Conservation (phyloP, 1,140 invertebrate genomes). For the Drosophila pseudoananassae region DNA sequence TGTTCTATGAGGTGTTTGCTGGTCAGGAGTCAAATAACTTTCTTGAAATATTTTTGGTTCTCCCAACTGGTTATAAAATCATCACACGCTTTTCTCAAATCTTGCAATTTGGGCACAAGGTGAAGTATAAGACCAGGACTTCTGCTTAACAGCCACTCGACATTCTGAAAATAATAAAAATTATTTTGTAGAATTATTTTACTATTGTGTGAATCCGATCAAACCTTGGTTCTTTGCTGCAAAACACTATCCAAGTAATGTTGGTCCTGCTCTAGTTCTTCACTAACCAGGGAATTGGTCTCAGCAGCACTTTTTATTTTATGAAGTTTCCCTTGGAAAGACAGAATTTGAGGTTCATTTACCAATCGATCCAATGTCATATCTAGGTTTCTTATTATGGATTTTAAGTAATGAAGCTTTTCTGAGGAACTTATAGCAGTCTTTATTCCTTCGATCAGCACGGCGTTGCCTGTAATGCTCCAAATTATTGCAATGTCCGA, state of each 20-base stretch:
- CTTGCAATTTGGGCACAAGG: not conserved
- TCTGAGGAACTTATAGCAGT: too few relatives aligned
- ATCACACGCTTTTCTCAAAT: not conserved
- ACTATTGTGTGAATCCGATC: not conserved
- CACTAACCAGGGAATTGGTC: not conserved
- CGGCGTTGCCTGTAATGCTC: not conserved
- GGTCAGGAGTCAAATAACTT: too few relatives aligned
- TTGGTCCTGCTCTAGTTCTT: not conserved
- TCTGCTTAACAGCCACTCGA: not conserved
- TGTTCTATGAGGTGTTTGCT: too few relatives aligned
- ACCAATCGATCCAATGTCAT: not conserved
- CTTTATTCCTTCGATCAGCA: too few relatives aligned
- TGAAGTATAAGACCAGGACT: not conserved
- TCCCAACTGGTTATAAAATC: not conserved
- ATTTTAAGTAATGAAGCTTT: too few relatives aligned
- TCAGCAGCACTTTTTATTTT: not conserved
- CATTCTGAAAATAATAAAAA: not conserved
- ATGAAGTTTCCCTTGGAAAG: not conserved
- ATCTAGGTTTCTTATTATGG: too few relatives aligned
- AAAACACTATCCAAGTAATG: not conserved
- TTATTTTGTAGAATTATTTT: too few relatives aligned
- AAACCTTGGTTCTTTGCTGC: not conserved
- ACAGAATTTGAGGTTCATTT: not conserved
- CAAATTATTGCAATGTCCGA: not conserved
- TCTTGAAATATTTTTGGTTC: too few relatives aligned